phyloP scores from a whole-genome alignment of 2,888 invertebrate species.

The Brachyptera putata region DNA sequence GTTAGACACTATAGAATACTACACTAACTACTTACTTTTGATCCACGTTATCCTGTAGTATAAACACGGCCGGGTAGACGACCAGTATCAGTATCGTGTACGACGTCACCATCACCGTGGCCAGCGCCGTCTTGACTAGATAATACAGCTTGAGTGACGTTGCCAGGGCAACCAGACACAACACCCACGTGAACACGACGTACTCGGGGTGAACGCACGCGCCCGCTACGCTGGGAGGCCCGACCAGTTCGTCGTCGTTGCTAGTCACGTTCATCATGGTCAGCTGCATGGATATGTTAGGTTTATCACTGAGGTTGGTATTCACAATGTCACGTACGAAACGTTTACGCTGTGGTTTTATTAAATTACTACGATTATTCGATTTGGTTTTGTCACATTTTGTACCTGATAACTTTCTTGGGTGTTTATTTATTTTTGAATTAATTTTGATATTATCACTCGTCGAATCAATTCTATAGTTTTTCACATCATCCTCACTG shows the following conservation, averaged over 20 bases:
- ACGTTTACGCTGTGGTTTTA: background rate
- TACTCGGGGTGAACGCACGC: constrained; percentile 64
- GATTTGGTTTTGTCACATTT: too few relatives aligned
- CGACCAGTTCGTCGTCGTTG: background rate
- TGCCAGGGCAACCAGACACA: constrained; percentile 86
- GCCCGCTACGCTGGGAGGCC: background rate
- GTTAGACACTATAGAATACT: too few relatives aligned
- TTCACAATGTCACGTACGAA: background rate
- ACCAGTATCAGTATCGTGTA: constrained; percentile 68
- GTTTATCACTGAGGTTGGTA: background rate
- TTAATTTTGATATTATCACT: too few relatives aligned
- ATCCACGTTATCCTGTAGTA: too few relatives aligned
- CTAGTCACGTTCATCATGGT: background rate
- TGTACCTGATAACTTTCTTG: too few relatives aligned
- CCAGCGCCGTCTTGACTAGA: constrained; percentile 75
- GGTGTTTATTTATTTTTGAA: too few relatives aligned
- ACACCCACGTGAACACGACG: constrained; percentile 88
- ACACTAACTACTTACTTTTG: too few relatives aligned
- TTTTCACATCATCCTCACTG: too few relatives aligned
- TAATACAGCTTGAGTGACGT: constrained; percentile 89
- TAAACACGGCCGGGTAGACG: constrained; percentile 54
- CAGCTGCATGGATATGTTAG: background rate
- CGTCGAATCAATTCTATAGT: too few relatives aligned
- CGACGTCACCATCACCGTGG: constrained; percentile 67
- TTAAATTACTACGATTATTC: too few relatives aligned